These are phyloP conservation scores for Beris chalybata DNA, from an alignment of 2,888 invertebrate species.

Conservation along the genomic window DNA sequence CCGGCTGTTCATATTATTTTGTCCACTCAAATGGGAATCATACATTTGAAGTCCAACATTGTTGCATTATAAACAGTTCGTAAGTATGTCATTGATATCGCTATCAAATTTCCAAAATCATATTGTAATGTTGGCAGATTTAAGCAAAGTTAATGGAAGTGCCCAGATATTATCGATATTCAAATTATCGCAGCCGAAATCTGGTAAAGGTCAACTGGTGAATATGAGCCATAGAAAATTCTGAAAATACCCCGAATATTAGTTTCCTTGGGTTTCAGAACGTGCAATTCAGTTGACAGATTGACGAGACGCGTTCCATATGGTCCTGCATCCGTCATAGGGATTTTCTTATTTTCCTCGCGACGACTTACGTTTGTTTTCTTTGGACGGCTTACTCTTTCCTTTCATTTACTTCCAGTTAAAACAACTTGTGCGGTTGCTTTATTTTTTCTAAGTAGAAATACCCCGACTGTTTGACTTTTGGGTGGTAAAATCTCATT, in stretches of 20 bases:
- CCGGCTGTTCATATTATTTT: no score
- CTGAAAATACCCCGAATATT: slow-evolving; percentile 26
- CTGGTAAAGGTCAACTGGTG: slow-evolving; percentile 17
- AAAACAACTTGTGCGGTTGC: slow-evolving; percentile 30
- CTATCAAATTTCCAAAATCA: no score
- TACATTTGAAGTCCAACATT: no score
- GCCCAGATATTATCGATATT: no score
- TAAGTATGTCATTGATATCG: no score
- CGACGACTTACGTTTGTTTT: slow-evolving; percentile 26
- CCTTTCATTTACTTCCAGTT: slow-evolving; percentile 26
- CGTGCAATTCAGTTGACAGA: slow-evolving; percentile 29
- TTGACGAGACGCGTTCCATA: slow-evolving; percentile 28
- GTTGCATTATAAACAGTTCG: no score
- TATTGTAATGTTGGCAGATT: no score
- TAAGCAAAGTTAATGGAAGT: no score
- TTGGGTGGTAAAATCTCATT: slow-evolving; percentile 23
- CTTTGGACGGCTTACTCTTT: slow-evolving; percentile 26
- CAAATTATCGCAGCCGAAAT: no score
- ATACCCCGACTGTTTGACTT: slow-evolving; percentile 4
- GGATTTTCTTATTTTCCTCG: slow-evolving; percentile 23
- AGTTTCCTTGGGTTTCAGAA: slow-evolving; percentile 26
- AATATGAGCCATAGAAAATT: slow-evolving; percentile 17
- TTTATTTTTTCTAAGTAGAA: slow-evolving; percentile 8
- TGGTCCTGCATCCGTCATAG: slow-evolving; percentile 7
- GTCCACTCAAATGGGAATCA: no score